These are phyloP conservation scores for Andinoacara biseriatus DNA, from an alignment of 2,113 vertebrate genomes.

Conservation along the genomic window DNA sequence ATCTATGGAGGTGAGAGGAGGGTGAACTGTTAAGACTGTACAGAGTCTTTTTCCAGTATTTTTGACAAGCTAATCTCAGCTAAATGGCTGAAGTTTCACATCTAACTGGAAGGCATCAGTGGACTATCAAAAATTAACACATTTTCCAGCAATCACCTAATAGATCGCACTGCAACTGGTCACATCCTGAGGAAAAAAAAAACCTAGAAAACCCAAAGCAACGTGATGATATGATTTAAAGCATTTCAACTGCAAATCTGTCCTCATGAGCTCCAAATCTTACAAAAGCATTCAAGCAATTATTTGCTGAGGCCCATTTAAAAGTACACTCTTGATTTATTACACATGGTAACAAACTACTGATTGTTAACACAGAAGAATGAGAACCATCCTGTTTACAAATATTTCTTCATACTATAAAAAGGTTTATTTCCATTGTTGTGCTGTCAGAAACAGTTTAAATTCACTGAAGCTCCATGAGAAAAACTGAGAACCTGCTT, in stretches of 20 bases:
- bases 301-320: neutral
- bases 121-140: neutral
- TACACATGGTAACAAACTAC: neutral
- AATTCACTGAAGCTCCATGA: neutral
- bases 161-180: neutral
- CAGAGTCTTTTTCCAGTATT: rapidly evolving
- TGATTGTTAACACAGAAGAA: slow-evolving; percentile 1
- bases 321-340: neutral
- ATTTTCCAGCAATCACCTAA: neutral
- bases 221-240: neutral
- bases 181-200: neutral
- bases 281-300: neutral
- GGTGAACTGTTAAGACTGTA: neutral
- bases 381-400: slow-evolving; percentile 2
- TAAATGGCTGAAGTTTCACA: too few relatives aligned
- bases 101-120: neutral
- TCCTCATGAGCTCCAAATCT: neutral
- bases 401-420: neutral
- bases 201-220: neutral
- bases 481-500: rapidly evolving
- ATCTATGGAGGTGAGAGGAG: neutral
- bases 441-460: neutral
- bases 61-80: neutral
- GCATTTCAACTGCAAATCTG: rapidly evolving
- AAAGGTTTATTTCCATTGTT: neutral